Evolutionary conservation across 2,888 invertebrate genomes (phyloP).

Genomic region (Chalcis sispes): DNA sequence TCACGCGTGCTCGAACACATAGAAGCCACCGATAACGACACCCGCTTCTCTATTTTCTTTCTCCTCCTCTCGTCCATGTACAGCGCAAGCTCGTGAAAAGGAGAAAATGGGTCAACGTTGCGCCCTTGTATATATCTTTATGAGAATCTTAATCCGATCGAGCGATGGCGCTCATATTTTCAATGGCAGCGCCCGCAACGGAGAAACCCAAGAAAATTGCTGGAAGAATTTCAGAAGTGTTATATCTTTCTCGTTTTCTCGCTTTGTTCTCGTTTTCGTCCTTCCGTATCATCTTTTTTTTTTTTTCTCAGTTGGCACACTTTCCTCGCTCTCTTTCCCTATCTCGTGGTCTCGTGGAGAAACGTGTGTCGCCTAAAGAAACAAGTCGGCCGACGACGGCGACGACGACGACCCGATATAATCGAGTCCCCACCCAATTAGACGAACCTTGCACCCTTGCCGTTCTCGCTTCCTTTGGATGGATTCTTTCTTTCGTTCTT

Average conservation of each 20-base stretch:
- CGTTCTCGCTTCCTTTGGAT: not conserved
- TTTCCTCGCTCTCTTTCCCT: too few species aligned
- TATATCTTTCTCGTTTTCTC: not conserved
- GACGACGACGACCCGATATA: conserved; percentile 61
- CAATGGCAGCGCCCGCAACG: not conserved
- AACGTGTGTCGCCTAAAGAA: conserved; percentile 71
- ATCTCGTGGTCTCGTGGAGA: conserved; percentile 44
- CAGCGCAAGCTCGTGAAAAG: too few species aligned
- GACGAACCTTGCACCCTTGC: conserved; percentile 63
- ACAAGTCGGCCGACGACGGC: too few species aligned
- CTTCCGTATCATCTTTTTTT: not conserved
- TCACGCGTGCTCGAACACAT: not conserved
- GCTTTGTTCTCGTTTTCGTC: not conserved
- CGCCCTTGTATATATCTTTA: conserved; percentile 22
- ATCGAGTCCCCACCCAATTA: conserved; percentile 73
- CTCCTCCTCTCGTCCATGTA: not conserved
- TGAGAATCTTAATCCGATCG: conserved; percentile 48
- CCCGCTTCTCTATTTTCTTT: not conserved
- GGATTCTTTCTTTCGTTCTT: conserved; percentile 15
- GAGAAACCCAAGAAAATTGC: not conserved
- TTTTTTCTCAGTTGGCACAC: conserved; percentile 10
- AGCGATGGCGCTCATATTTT: conserved; percentile 44
- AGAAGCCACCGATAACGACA: not conserved
- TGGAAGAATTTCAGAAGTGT: not conserved
- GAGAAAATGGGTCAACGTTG: conserved; percentile 13